Base-by-base conservation (phyloP, 2,113 vertebrate species). In the Microtus montanus region DNA sequence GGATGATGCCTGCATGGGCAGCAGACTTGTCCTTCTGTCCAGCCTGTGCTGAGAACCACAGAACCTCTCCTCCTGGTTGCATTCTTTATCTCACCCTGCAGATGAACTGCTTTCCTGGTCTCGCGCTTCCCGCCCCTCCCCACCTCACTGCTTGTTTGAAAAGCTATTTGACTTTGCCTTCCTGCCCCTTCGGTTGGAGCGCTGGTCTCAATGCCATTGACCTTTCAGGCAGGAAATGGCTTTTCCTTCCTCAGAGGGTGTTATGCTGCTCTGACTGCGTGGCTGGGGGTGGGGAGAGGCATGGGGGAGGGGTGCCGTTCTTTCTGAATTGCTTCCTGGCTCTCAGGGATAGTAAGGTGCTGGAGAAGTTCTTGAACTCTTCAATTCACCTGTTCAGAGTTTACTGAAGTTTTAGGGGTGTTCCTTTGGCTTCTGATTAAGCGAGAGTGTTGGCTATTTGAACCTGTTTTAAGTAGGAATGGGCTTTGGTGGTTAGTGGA, bases 121-220 rank as follows among this genome's bases (percentile, higher is more conserved):
- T 89, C 44, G 44, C 70, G 79, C 89, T 97, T 97, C 92, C 94
- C 83, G 47, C 92, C 77, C 96, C 58, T 58, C 58, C 58, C 58
- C 19, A 7, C 19, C 63, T 92, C 83, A 64, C 92, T 84, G 95
- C 83, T 93, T 94, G 92, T 96, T 97, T 97, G 96, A 93, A 97
- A 95, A 95, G 97, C 97, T 97, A 94, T 96, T 98, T 97, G 95
- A 97, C 91, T 97, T 96, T 96, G 86, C 93, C 97, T 97, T 98
- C 97, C 97, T 97, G 96, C 97, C 94, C 90, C 91, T 96, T 93
- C 83, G 96, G 87, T 93, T 92, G 79, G 78, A 95, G 90, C 47
- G 26, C 96, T 89, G 79, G 88, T 92, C 95, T 95, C 96, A 89
- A 35, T 94, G 91, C 96, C 95, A 44, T 49, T 97, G 96, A 97